Conservation (phyloP, 2,888 invertebrate species). For the Thalpophila matura region DNA sequence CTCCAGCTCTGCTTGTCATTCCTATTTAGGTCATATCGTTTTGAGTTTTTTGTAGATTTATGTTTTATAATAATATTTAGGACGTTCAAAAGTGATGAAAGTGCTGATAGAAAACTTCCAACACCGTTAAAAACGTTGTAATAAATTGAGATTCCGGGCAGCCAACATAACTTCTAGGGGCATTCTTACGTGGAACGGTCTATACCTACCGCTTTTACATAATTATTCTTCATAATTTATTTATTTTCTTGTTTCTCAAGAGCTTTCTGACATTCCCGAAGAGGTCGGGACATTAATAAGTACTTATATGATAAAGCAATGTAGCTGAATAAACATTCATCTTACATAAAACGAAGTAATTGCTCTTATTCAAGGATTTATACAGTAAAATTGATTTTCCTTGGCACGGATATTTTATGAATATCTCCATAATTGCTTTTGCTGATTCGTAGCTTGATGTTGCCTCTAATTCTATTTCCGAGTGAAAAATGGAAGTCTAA, state of each 20-base stretch:
- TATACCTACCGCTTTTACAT: background rate
- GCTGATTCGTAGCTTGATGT: conserved; percentile 40
- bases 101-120: too few species aligned
- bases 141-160: too few species aligned
- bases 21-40: too few species aligned
- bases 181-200: too few species aligned
- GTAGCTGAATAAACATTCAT: conserved; percentile 39
- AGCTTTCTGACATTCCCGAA: conserved; percentile 14
- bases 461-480: conserved; percentile 34
- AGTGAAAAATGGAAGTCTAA: conserved; percentile 19
- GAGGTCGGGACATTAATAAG: conserved; percentile 21
- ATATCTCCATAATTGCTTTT: conserved; percentile 51
- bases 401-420: conserved; percentile 51
- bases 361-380: conserved; percentile 50
- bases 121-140: too few species aligned
- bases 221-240: conserved; percentile 10
- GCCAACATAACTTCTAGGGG: too few species aligned
- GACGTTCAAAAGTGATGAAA: too few species aligned
- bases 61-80: too few species aligned
- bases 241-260: conserved; percentile 18
- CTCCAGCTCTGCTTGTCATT: too few species aligned
- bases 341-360: conserved; percentile 44
- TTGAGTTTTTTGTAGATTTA: too few species aligned
- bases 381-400: conserved; percentile 49
- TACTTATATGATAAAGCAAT: conserved; percentile 22